Conservation (phyloP, 2,113 vertebrate species). For the Brachypteracias leptosomus region DNA sequence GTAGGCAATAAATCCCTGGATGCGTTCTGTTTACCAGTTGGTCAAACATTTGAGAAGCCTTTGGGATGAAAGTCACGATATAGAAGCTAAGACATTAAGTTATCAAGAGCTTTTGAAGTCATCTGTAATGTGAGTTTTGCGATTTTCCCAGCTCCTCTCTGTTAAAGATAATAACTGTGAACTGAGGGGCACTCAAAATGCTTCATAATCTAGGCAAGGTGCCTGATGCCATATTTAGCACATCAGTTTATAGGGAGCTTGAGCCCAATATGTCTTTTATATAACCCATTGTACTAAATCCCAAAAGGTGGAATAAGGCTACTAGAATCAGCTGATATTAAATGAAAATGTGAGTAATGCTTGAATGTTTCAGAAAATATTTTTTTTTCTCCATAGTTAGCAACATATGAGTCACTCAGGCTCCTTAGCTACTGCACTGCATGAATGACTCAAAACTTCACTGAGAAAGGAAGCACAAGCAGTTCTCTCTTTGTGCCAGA, state of each 20-base stretch:
- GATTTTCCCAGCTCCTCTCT: neutral
- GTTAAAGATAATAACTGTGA: constrained; percentile 40
- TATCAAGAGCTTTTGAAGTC: neutral
- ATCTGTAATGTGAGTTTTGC: neutral
- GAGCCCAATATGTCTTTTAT: constrained; percentile 38
- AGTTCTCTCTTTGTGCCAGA: constrained; percentile 63
- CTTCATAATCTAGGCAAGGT: constrained; percentile 43
- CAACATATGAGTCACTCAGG: constrained; percentile 71
- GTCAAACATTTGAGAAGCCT: neutral
- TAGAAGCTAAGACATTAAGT: neutral
- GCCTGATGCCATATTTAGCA: constrained; percentile 24
- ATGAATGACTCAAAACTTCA: constrained; percentile 75
- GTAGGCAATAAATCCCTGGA: neutral
- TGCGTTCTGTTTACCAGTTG: neutral
- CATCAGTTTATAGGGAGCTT: constrained; percentile 29
- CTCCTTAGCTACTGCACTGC: constrained; percentile 66
- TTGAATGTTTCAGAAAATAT: constrained; percentile 67
- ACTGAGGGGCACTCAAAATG: constrained; percentile 41
- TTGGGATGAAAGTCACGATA: neutral
- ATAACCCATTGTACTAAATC: constrained; percentile 57
- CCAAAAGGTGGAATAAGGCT: constrained; percentile 59
- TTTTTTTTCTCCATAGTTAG: constrained; percentile 71
- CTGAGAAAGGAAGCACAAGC: constrained; percentile 54
- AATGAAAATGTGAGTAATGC: constrained; percentile 72
- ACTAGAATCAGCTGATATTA: constrained; percentile 68